phyloP scores from a whole-genome alignment of 2,113 vertebrate genomes.

The Formicarius rufipectus region DNA sequence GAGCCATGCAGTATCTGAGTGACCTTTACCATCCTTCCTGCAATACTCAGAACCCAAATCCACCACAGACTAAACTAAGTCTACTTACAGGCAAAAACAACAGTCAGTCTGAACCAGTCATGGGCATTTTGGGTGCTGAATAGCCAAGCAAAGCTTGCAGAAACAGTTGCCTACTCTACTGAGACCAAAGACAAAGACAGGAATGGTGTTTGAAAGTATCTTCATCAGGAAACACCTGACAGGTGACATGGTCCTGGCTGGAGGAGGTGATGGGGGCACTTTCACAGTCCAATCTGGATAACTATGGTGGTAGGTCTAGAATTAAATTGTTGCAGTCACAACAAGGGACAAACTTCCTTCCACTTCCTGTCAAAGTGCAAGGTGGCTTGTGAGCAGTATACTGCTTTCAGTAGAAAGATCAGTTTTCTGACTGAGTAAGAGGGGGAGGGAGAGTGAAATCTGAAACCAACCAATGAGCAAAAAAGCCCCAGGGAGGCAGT shows the following conservation, averaged over 20 bases:
- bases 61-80: background rate
- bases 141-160: background rate
- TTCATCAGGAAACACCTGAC: background rate
- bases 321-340: background rate
- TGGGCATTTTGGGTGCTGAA: fast-evolving
- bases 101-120: background rate
- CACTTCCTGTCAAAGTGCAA: background rate
- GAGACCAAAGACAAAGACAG: background rate
- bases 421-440: background rate
- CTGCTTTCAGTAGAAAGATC: background rate
- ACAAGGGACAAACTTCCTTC: background rate
- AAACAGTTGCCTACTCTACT: fast-evolving
- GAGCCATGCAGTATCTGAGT: background rate
- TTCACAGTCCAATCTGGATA: background rate
- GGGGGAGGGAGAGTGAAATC: background rate
- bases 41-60: background rate
- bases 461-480: background rate
- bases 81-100: background rate
- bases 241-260: fast-evolving
- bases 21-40: background rate
- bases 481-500: background rate
- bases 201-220: background rate
- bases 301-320: background rate
- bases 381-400: background rate
- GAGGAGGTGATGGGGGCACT: background rate